These are phyloP conservation scores for Drosophila putrida DNA, from an alignment of 2,888 invertebrate genomes.

Conservation along the genomic window DNA sequence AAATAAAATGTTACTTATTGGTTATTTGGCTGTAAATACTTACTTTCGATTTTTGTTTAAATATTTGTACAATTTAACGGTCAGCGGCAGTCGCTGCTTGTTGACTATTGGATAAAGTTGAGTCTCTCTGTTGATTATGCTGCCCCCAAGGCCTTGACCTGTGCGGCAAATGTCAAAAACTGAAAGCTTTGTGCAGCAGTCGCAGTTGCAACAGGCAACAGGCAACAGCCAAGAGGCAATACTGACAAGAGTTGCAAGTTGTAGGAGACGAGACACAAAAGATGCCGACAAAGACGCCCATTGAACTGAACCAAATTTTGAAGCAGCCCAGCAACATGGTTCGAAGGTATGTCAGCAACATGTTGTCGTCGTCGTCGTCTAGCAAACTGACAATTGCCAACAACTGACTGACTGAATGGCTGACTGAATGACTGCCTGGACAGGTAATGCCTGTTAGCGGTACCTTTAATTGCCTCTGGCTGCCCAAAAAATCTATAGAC, in stretches of 20 bases:
- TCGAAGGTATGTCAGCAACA: constrained; percentile 61
- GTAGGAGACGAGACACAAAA: constrained; percentile 61
- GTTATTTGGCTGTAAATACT: constrained; percentile 52
- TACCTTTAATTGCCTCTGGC: constrained; percentile 66
- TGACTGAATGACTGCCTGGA: constrained; percentile 58
- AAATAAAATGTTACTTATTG: constrained; percentile 38
- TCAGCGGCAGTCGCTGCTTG: constrained; percentile 50
- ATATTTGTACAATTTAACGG: constrained; percentile 75
- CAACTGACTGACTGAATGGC: constrained; percentile 45
- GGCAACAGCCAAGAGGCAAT: background rate
- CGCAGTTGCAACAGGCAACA: background rate
- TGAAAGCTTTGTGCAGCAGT: constrained; percentile 8
- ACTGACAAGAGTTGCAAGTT: constrained; percentile 41
- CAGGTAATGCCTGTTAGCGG: constrained; percentile 63
- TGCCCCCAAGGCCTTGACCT: constrained; percentile 62
- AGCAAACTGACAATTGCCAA: constrained; percentile 60
- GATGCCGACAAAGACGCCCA: constrained; percentile 53
- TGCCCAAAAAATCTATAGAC: constrained; percentile 61
- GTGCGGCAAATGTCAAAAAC: constrained; percentile 52
- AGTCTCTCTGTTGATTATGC: constrained; percentile 21
- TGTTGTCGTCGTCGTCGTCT: constrained; percentile 48
- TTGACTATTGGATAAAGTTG: constrained; percentile 35
- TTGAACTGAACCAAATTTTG: constrained; percentile 59
- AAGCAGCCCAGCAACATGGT: constrained; percentile 49
- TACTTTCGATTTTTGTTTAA: constrained; percentile 68